Conservation (phyloP, 2,113 vertebrate species). For the Pitta sordida region DNA sequence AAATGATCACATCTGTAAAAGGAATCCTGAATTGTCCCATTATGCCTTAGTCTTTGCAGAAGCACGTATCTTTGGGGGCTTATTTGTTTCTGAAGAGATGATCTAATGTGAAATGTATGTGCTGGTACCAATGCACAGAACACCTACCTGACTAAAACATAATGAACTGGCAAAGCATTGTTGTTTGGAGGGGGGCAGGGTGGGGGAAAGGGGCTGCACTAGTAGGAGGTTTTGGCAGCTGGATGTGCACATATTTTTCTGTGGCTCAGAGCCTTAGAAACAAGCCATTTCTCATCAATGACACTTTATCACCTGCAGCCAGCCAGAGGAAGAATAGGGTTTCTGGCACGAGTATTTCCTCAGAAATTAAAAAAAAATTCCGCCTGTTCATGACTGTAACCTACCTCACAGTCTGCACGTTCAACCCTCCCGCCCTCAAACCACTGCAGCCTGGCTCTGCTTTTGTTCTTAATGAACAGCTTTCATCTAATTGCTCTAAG, state of each 20-base stretch:
- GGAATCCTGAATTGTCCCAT: conserved; percentile 26
- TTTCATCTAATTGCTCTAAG: not conserved
- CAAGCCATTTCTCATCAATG: conserved; percentile 40
- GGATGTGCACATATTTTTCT: not conserved
- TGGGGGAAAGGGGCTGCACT: not conserved
- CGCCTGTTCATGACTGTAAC: not conserved
- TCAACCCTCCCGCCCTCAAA: not conserved
- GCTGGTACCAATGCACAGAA: not conserved
- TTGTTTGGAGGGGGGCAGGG: not conserved
- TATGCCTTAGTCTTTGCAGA: conserved; percentile 38
- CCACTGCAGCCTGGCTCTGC: not conserved
- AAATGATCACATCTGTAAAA: conserved; percentile 19
- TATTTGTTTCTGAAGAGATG: conserved; percentile 43
- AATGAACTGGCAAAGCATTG: not conserved
- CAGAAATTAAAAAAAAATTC: not conserved
- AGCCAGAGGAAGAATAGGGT: not conserved
- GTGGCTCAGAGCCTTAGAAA: conserved; percentile 19
- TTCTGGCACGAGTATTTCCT: not conserved
- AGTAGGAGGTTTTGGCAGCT: conserved; percentile 41
- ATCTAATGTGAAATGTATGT: conserved; percentile 49
- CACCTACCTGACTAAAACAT: conserved; percentile 21
- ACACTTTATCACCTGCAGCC: conserved; percentile 8
- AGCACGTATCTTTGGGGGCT: conserved; percentile 49
- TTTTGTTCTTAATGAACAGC: not conserved
- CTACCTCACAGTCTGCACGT: not conserved